Conservation (phyloP, 2,113 vertebrate species). For the Monopterus albus region DNA sequence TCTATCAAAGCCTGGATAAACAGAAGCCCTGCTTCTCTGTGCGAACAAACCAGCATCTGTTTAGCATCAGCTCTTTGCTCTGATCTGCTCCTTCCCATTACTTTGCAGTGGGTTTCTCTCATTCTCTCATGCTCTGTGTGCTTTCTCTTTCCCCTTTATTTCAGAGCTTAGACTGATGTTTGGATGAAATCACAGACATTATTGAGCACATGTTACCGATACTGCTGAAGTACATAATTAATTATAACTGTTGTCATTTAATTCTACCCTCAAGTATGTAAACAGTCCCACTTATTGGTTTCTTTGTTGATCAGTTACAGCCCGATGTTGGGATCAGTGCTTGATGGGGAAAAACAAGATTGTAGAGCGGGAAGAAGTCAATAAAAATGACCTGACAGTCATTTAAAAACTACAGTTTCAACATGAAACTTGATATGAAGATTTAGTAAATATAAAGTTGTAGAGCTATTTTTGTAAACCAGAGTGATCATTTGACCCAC, state of each 20-base stretch:
- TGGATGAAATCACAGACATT: background rate
- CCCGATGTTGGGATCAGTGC: background rate
- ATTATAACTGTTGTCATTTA: background rate
- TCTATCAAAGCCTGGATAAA: conserved; percentile 57
- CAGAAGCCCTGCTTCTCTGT: conserved; percentile 56
- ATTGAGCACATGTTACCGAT: background rate
- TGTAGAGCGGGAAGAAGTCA: background rate
- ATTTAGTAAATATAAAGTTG: background rate
- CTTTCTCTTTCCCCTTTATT: conserved; percentile 2
- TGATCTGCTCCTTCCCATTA: conserved; percentile 41
- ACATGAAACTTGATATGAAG: background rate
- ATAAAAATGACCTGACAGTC: no score
- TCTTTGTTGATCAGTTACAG: background rate
- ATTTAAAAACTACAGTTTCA: no score
- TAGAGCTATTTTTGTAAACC: no score
- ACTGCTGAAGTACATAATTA: background rate
- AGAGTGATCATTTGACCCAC: no score
- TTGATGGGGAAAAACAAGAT: background rate
- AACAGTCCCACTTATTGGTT: background rate
- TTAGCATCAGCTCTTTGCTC: conserved; percentile 52
- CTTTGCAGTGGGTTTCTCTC: conserved; percentile 8
- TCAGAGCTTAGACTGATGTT: background rate
- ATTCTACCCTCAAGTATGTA: background rate
- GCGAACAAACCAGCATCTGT: conserved; percentile 64
- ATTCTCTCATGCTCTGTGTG: conserved; percentile 9